A percentile compares a stretch with the other conserved stretches of the same genome.
Conservation (phyloP, 2,113 vertebrate species). For the Apaloderma vittatum region DNA sequence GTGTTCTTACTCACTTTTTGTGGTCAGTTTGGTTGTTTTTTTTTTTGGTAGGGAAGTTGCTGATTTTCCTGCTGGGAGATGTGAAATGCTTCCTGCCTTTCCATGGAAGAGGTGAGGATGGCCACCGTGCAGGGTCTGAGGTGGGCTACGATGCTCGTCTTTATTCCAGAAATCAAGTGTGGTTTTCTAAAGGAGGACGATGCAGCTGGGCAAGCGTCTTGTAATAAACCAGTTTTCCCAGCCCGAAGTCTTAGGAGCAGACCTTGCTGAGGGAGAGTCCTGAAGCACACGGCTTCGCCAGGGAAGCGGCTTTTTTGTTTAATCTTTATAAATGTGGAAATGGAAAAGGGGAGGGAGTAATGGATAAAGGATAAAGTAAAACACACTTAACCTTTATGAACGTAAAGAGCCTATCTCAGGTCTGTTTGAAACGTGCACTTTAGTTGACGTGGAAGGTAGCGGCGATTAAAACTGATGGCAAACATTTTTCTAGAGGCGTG, state of each 20-base stretch:
- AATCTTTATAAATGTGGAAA: not conserved
- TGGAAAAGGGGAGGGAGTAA: not conserved
- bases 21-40: not conserved
- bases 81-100: not conserved
- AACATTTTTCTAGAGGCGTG: not conserved
- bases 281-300: not conserved
- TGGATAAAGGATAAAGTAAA: not conserved
- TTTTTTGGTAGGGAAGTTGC: not conserved
- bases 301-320: not conserved
- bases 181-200: not conserved
- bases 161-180: not conserved
- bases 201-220: rapidly evolving
- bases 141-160: not conserved
- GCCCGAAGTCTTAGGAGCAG: not conserved
- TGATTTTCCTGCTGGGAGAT: not conserved
- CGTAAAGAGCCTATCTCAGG: not conserved
- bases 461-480: not conserved
- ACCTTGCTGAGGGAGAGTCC: not conserved
- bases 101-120: not conserved
- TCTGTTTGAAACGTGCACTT: rapidly evolving
- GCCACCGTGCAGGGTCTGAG: not conserved
- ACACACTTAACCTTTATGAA: not conserved
- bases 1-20: not conserved
- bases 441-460: not conserved
- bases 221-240: constrained; percentile 26